Percentiles rank a stretch among this genome's conserved stretches.
Conservation (phyloP, 1,140 invertebrate genomes). For the Lethrus apterus region DNA sequence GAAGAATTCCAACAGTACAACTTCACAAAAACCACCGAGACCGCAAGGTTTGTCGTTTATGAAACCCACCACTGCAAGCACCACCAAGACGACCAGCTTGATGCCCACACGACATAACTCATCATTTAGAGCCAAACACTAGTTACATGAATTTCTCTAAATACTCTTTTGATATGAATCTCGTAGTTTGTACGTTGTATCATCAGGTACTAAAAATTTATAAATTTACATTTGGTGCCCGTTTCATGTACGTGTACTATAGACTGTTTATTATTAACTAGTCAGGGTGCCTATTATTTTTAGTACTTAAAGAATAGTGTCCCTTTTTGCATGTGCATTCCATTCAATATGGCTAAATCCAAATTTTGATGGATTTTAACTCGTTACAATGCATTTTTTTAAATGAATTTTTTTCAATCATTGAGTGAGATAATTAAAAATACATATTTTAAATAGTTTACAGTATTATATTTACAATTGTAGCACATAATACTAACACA, state of each 20-base stretch:
- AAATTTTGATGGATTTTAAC: too few species aligned
- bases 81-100: constrained; percentile 30
- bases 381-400: too few species aligned
- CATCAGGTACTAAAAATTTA: too few species aligned
- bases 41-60: constrained; percentile 32
- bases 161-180: constrained; percentile 2
- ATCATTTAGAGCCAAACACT: constrained; percentile 24
- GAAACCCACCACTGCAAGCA: constrained; percentile 39
- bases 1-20: constrained; percentile 9
- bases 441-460: too few species aligned
- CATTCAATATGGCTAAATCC: neutral
- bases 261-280: constrained; percentile 4
- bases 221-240: too few species aligned
- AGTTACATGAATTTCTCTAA: neutral
- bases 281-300: constrained; percentile 10
- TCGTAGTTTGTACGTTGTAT: too few species aligned
- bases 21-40: constrained; percentile 25
- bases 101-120: constrained; percentile 5
- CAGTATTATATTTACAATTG: neutral
- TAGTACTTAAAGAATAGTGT: constrained; percentile 11
- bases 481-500: neutral
- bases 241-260: too few species aligned
- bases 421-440: too few species aligned
- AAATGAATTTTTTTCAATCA: too few species aligned
- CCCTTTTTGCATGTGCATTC: neutral